A percentile compares a stretch with the other conserved stretches of the same genome.
These are phyloP conservation scores for Ips typographus DNA, from an alignment of 1,140 invertebrate genomes.

Conservation along the genomic window DNA sequence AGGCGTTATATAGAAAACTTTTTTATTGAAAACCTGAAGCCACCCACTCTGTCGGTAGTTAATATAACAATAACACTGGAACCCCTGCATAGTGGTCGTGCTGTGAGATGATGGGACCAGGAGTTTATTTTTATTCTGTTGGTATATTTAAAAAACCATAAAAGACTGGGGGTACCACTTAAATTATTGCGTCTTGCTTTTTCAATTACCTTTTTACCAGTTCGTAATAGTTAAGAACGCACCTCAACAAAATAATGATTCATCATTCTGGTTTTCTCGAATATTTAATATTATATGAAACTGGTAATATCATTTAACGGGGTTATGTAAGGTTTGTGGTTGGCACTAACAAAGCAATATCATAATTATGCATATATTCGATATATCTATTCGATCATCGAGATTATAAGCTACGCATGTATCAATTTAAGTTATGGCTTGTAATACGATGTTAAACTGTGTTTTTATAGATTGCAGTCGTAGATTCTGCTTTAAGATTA, in stretches of 20 bases:
- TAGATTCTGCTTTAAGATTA: background rate
- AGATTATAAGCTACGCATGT: background rate
- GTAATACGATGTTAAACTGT: background rate
- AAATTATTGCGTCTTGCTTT: too few relatives aligned
- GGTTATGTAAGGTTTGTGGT: background rate
- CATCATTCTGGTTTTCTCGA: too few relatives aligned
- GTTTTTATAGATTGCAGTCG: background rate
- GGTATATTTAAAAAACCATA: too few relatives aligned
- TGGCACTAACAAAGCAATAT: background rate
- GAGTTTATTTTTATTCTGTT: background rate
- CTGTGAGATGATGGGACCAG: conserved; percentile 4
- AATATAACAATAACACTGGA: conserved; percentile 15
- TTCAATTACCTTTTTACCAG: too few relatives aligned
- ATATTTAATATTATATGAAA: too few relatives aligned
- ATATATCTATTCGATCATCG: background rate
- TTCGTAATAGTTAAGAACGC: too few relatives aligned
- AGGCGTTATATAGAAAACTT: conserved; percentile 13
- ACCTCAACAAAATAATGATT: too few relatives aligned
- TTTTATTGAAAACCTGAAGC: conserved; percentile 5
- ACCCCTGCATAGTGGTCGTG: conserved; percentile 8
- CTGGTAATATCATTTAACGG: background rate
- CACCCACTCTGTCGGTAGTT: conserved; percentile 17
- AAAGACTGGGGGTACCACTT: too few relatives aligned
- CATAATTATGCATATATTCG: background rate
- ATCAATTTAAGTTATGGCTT: background rate